Evolutionary conservation across 2,888 invertebrate species (phyloP), one percentile per base, ranked within the genome.

Genomic region (Lymantria dispar): DNA sequence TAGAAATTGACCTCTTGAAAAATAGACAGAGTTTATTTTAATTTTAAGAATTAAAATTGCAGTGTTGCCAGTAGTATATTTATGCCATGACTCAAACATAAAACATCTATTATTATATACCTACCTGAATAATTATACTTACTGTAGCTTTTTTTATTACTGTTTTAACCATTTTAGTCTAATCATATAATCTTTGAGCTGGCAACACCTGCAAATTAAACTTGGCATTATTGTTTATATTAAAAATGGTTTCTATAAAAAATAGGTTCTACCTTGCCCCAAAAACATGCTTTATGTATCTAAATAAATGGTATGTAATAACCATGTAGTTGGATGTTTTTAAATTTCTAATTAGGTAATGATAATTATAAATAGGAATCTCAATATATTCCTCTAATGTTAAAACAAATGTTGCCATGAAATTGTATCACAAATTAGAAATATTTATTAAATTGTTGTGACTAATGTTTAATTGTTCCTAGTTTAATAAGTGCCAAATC

Each of bases 1-100:
- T 91, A 33, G 91, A 91, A 75, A 76, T 92, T 54, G 87, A 91
- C 56, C 82, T 86, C 62, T 69, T 92, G 50, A 91, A 91, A 70
- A 59, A 70, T 15, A 77, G 65, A 49, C 73, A 76, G 57, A 76
- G 71, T 62, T 65, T 70, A 59, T 64, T 60, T 57, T 40, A 40
- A 15, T 40, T 8, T n/a, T 40, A 40, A 38, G 38, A 2, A n/a
- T 38, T n/a, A 38, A 7, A 12, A 38, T 12, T 38, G 7, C n/a
- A 38, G n/a, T 38, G 38, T 38, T 38, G 38, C 38, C 38, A 2
- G n/a, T 12, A n/a, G 1, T n/a, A 38, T 38, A 12, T 38, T 38
- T 38, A n/a, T 1, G 7, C 2, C 11, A 7, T 38, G 8, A 12
- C 8, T 12, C 11, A 2, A n/a, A 7, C 38, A 38, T 38, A 11